Percentiles rank a stretch among this genome's conserved stretches.
Evolutionary conservation across 2,888 invertebrate species (phyloP).

Genomic region (Dicranocentrus wangi): DNA sequence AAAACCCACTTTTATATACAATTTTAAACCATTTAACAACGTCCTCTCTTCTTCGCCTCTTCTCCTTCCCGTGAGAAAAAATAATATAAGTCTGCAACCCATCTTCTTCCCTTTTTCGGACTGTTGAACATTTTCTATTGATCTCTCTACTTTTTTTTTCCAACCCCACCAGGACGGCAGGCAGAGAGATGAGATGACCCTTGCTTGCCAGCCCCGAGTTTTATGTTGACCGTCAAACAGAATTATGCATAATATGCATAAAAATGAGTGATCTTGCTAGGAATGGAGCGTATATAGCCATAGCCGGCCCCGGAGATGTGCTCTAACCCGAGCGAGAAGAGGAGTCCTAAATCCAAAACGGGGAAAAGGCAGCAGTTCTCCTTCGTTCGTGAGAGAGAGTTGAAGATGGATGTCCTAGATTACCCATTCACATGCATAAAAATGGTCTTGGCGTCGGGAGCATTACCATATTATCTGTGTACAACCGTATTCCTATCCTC

Average conservation of each 20-base stretch:
- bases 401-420: constrained; percentile 50
- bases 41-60: background rate
- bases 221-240: constrained; percentile 41
- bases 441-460: background rate
- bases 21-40: constrained; percentile 8
- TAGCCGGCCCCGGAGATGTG: no score
- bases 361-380: background rate
- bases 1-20: constrained; percentile 5
- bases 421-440: constrained; percentile 48
- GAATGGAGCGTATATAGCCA: background rate
- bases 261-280: constrained; percentile 19
- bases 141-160: background rate
- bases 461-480: background rate
- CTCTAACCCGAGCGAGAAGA: background rate
- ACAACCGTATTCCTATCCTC: background rate
- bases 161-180: no score
- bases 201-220: constrained; percentile 3
- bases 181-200: constrained; percentile 40
- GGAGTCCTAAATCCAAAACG: background rate
- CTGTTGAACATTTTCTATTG: background rate
- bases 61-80: constrained; percentile 18
- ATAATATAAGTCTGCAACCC: no score
- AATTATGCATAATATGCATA: constrained; percentile 45
- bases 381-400: background rate
- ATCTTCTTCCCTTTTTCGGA: constrained; percentile 26